A percentile compares a stretch with the other conserved stretches of the same genome.
Evolutionary conservation across 92 coral and sea anemone genomes (phyloP).

Genomic region (Bergia puertoricense): DNA sequence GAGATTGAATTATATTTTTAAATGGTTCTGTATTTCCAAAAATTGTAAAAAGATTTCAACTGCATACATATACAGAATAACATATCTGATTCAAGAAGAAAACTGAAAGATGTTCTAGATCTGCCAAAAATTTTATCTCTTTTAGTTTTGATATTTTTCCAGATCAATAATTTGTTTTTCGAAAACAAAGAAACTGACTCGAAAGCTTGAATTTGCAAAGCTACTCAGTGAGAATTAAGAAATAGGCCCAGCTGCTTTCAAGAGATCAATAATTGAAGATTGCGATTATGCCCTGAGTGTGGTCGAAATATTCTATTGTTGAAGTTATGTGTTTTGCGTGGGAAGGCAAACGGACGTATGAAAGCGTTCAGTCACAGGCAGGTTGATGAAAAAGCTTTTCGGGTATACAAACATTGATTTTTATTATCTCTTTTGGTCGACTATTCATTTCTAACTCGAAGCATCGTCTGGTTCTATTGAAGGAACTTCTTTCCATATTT

Average conservation of each 20-base stretch:
- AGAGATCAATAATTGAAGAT: constrained; percentile 58
- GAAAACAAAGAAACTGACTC: not conserved
- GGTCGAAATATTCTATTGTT: constrained; percentile 47
- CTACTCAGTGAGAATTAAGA: not conserved
- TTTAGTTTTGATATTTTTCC: not conserved
- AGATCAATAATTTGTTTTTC: not conserved
- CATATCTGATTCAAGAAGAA: not conserved
- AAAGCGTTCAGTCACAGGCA: constrained; percentile 5
- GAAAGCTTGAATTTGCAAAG: not conserved
- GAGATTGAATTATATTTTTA: not conserved
- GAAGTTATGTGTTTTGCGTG: constrained; percentile 54
- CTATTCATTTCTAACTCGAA: not conserved
- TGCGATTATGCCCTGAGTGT: constrained; percentile 30
- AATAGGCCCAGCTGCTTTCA: constrained; percentile 18
- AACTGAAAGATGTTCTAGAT: not conserved
- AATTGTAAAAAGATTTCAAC: not conserved
- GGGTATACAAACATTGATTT: not conserved
- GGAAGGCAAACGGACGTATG: constrained; percentile 25
- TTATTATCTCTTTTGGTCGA: not conserved
- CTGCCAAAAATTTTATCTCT: not conserved
- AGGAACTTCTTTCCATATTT: not conserved
- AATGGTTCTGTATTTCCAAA: no score
- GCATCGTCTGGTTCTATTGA: not conserved
- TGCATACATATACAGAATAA: not conserved
- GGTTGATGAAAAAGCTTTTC: constrained; percentile 19